These are phyloP conservation scores for Glareola pratincola DNA, from an alignment of 2,113 vertebrate species.

Conservation along the genomic window DNA sequence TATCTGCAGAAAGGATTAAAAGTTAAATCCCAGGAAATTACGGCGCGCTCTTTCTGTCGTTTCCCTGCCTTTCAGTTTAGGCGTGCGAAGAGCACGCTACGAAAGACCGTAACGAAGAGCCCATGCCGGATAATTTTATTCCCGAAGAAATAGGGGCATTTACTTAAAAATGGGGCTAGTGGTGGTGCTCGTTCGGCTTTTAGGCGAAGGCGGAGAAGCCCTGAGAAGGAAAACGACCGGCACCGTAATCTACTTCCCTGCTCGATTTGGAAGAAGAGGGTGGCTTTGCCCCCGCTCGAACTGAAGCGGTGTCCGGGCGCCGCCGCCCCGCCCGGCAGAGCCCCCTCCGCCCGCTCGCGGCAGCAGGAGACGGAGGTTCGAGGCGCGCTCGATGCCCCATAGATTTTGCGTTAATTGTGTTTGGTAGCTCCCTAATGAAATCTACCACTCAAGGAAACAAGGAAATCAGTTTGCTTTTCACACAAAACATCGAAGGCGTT, in stretches of 20 bases:
- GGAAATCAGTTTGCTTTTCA: slow-evolving; percentile 53
- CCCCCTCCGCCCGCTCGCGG: neutral
- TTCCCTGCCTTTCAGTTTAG: neutral
- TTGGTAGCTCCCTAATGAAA: neutral
- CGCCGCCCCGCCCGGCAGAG: neutral
- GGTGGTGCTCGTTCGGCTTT: neutral
- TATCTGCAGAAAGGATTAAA: slow-evolving; percentile 3
- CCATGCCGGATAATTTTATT: neutral
- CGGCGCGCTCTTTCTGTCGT: neutral
- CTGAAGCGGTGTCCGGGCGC: neutral
- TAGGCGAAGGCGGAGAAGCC: neutral
- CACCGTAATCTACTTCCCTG: neutral
- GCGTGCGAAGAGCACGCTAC: neutral
- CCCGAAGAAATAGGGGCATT: neutral
- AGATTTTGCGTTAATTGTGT: slow-evolving; percentile 12
- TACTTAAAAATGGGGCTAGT: neutral
- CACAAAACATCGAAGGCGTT: slow-evolving; percentile 52
- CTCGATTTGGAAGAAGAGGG: neutral
- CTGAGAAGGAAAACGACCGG: neutral
- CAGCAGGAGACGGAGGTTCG: neutral
- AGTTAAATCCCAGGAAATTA: neutral
- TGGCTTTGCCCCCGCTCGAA: neutral
- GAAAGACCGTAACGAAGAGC: neutral
- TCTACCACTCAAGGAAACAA: slow-evolving; percentile 9
- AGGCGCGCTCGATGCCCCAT: neutral